phyloP scores from a whole-genome alignment of 2,888 invertebrate genomes.

The Leptopilina syphax region DNA sequence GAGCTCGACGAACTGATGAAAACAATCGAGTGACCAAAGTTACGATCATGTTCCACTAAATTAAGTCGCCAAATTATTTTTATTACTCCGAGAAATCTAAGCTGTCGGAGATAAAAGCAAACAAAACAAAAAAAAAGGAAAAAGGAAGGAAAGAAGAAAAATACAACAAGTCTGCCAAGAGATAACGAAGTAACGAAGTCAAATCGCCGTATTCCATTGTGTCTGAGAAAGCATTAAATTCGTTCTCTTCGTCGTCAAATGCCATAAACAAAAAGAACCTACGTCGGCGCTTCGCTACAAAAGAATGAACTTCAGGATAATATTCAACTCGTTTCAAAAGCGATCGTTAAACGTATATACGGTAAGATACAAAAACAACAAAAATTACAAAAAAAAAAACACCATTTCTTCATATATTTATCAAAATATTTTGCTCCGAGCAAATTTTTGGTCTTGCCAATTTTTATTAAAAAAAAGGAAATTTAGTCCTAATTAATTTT shows the following conservation, averaged over 20 bases:
- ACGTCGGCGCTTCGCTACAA: slow-evolving; percentile 7
- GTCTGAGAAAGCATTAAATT: neutral
- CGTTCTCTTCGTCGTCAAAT: slow-evolving; percentile 23
- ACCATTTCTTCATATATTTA: slow-evolving; percentile 14
- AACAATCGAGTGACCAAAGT: slow-evolving; percentile 69
- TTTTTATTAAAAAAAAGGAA: slow-evolving; percentile 6
- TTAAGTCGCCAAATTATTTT: slow-evolving; percentile 26
- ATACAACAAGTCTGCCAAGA: slow-evolving; percentile 16
- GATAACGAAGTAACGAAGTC: slow-evolving; percentile 14
- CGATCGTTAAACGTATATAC: slow-evolving; percentile 3
- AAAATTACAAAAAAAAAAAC: too few relatives aligned
- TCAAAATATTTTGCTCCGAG: slow-evolving; percentile 25
- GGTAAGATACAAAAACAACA: neutral
- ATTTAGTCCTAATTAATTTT: neutral
- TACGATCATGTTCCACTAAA: slow-evolving; percentile 40
- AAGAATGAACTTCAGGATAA: slow-evolving; percentile 13
- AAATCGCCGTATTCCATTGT: slow-evolving; percentile 3
- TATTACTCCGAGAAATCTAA: slow-evolving; percentile 26
- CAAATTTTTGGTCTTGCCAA: slow-evolving; percentile 35
- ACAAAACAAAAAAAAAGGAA: too few relatives aligned
- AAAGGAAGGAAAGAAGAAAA: too few relatives aligned
- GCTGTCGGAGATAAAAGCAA: slow-evolving; percentile 22
- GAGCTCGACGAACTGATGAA: slow-evolving; percentile 86
- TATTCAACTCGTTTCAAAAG: slow-evolving; percentile 5
- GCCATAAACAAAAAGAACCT: slow-evolving; percentile 18